phyloP scores from a whole-genome alignment of 2,888 invertebrate species.

The Nomada flava region DNA sequence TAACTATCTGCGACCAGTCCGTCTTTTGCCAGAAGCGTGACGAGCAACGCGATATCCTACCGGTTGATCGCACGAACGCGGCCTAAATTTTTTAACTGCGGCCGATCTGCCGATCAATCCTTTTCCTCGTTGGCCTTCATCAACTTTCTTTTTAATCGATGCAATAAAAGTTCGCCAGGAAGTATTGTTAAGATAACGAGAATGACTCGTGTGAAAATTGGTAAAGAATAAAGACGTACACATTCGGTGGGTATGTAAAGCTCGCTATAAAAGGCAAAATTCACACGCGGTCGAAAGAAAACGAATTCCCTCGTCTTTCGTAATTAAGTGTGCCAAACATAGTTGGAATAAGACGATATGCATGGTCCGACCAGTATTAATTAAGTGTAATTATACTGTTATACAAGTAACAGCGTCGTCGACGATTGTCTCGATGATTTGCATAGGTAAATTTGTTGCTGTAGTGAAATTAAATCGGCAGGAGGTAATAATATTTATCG shows the following conservation, averaged over 20 bases:
- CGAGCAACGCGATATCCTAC: conserved; percentile 18
- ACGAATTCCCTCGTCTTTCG: conserved; percentile 14
- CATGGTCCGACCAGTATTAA: conserved; percentile 66
- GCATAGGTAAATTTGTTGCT: conserved; percentile 50
- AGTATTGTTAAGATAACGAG: conserved; percentile 22
- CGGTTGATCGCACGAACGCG: conserved; percentile 28
- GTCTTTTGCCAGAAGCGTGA: conserved; percentile 37
- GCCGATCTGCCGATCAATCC: not conserved
- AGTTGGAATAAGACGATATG: conserved; percentile 18
- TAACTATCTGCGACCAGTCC: conserved; percentile 75
- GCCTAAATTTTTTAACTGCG: conserved; percentile 5
- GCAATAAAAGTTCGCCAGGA: conserved; percentile 31
- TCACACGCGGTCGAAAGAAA: not conserved
- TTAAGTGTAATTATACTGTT: conserved; percentile 31
- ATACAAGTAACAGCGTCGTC: conserved; percentile 54
- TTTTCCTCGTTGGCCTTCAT: conserved; percentile 1
- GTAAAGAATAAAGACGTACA: not conserved
- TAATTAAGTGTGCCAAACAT: conserved; percentile 55
- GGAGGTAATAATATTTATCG: conserved; percentile 39
- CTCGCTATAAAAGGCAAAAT: no score
- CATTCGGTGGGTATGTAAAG: no score
- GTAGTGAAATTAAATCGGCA: conserved; percentile 43
- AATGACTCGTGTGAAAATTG: not conserved
- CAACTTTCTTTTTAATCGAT: conserved; percentile 3
- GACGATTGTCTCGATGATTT: conserved; percentile 44